Evolutionary conservation across 2,797 vertebrate genomes (phyloP).

Genomic region (Lithobates sylvaticus): DNA sequence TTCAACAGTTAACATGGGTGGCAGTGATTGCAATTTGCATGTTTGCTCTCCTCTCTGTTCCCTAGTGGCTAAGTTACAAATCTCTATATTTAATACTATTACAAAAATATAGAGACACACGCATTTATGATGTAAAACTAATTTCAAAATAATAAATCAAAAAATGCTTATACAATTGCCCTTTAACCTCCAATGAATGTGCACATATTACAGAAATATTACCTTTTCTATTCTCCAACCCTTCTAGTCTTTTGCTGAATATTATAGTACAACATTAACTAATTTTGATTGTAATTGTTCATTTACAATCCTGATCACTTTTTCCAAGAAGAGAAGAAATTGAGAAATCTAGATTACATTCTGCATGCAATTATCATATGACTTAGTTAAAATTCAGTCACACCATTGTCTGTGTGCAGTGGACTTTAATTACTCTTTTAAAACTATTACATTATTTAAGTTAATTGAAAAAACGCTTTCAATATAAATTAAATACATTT

Average conservation of each 20-base stretch:
- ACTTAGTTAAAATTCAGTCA: conserved; percentile 41
- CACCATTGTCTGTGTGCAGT: conserved; percentile 40
- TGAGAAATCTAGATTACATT: conserved; percentile 41
- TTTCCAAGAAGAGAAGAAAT: conserved; percentile 38
- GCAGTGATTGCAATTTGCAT: too few relatives aligned
- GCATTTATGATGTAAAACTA: neutral
- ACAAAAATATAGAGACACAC: too few relatives aligned
- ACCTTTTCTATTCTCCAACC: neutral
- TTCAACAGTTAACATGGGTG: too few relatives aligned
- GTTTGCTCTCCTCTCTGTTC: too few relatives aligned
- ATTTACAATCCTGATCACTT: conserved; percentile 53
- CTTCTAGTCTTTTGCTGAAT: conserved; percentile 4
- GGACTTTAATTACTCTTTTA: conserved; percentile 60
- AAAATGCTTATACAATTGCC: too few relatives aligned
- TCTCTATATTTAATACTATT: too few relatives aligned
- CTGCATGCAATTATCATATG: conserved; percentile 42
- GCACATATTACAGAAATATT: neutral
- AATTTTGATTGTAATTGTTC: conserved; percentile 44
- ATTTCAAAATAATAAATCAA: too few relatives aligned
- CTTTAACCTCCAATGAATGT: too few relatives aligned
- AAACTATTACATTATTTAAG: conserved; percentile 55
- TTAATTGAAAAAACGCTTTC: conserved; percentile 56
- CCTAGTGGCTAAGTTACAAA: neutral
- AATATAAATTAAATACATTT: conserved; percentile 50
- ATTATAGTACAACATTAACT: neutral